Evolutionary conservation across 2,113 vertebrate species (phyloP), one percentile per base, ranked within the genome.

Genomic region (Hoplias malabaricus): DNA sequence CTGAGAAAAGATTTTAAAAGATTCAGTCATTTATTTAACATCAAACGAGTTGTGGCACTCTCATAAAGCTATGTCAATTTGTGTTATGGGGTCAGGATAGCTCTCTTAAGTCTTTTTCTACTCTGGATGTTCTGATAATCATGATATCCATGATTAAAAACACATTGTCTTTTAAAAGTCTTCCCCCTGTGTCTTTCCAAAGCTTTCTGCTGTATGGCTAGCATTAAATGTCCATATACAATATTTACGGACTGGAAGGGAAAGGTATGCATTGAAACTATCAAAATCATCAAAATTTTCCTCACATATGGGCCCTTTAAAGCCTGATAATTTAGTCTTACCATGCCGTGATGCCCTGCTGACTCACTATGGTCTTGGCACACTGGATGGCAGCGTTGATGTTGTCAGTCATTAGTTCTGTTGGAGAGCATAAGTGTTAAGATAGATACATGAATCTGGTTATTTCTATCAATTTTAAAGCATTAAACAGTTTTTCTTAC

Each of bases 301-400:
- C n/a, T n/a, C n/a, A n/a, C n/a, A 23, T 53, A 23, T 16, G 3
- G 21, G n/a, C n/a, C 21, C 48, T 53, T 53, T 53, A 53, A 50
- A 53, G 23, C 4, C n/a, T n/a, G 19, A 71, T 50, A 1, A 63
- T 27, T n/a, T 13, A 61, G 31, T 76, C 78, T 74, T 82, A 89
- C 87, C 88, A 89, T 5, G 86, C 87, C 7, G 27, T 38, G 29
- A 89, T 87, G 31, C 86, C 86, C 43, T 89, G 83, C 25, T 88
- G 84, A 2, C n/a, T 38, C 21, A 79, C 86, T 29, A 89, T 86
- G 38, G 61, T 79, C 74, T 89, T 88, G 65, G 84, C 87, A 69
- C 88, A 89, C 14, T 7, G 12, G 53, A 84, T 85, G 23, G 79
- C 79, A 57, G 42, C 31, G 1, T 9, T 48, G 38, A 89, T 78